Conservation (phyloP, 2,888 invertebrate species). For the Notocelia uddmanniana region DNA sequence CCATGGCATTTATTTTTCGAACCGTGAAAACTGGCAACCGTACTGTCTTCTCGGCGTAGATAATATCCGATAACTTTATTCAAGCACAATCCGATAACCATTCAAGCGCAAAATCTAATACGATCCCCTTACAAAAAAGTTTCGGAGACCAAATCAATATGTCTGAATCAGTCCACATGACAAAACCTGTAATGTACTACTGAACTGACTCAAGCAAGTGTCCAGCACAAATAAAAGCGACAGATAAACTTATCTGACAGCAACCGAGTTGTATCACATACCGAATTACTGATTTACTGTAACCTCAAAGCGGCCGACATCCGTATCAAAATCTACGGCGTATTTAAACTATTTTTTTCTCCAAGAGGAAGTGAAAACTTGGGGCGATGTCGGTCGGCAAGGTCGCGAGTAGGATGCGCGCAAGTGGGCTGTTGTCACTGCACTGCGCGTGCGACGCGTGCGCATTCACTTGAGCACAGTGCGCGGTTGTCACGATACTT, state of each 20-base stretch:
- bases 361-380: conserved; percentile 79
- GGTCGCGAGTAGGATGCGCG: conserved; percentile 82
- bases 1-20: too few species aligned
- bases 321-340: conserved; percentile 51
- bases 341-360: conserved; percentile 50
- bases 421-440: conserved; percentile 74
- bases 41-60: too few species aligned
- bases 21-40: too few species aligned
- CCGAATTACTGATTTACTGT: conserved; percentile 26
- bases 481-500: conserved; percentile 43
- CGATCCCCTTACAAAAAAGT: not conserved
- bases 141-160: not conserved
- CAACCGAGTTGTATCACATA: conserved; percentile 7
- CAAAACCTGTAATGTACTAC: not conserved
- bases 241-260: conserved; percentile 32
- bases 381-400: conserved; percentile 78
- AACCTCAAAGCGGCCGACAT: conserved; percentile 46
- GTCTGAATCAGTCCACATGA: not conserved
- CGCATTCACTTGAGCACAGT: conserved; percentile 49
- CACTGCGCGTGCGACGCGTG: conserved; percentile 52
- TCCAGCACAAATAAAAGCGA: conserved; percentile 25
- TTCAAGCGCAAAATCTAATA: not conserved
- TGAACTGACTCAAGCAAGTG: conserved; percentile 7
- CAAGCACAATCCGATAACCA: too few species aligned
- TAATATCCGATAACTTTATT: too few species aligned